Evolutionary conservation across 1,140 invertebrate genomes (phyloP).

Genomic region (Diplogasteroides magnus): DNA sequence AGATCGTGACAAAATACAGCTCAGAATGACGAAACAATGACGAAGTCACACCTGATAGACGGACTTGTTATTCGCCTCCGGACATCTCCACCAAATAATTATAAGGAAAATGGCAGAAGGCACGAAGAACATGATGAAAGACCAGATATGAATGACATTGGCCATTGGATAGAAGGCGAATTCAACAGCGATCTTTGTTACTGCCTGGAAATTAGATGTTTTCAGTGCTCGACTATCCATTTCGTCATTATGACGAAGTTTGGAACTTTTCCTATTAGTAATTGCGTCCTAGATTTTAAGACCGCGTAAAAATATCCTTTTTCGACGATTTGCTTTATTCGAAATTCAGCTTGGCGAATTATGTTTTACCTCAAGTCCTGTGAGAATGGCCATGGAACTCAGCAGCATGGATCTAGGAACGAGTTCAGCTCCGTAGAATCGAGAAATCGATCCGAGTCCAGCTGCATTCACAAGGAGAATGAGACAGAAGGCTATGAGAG

Average conservation of each 20-base stretch:
- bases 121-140: slow-evolving; percentile 30
- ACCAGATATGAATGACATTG: slow-evolving; percentile 31
- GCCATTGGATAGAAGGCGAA: slow-evolving; percentile 36
- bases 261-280: no score
- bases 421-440: slow-evolving; percentile 36
- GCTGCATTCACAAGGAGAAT: no score
- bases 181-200: slow-evolving; percentile 33
- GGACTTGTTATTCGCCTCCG: slow-evolving; percentile 28
- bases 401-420: slow-evolving; percentile 32
- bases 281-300: no score
- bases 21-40: no score
- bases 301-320: no score
- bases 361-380: no score
- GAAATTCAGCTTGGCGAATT: no score
- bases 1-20: no score
- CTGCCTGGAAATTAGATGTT: slow-evolving; percentile 37
- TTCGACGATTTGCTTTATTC: no score
- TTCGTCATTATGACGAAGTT: no score
- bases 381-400: slow-evolving; percentile 30
- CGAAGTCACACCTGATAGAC: slow-evolving; percentile 35
- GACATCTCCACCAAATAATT: slow-evolving; percentile 30
- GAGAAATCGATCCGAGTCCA: slow-evolving; percentile 33
- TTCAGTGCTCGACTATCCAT: no score
- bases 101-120: slow-evolving; percentile 34
- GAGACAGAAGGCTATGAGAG: slow-evolving; percentile 25